These are phyloP conservation scores for Glaucopsyche alexis DNA, from an alignment of 2,888 invertebrate species.

Conservation along the genomic window DNA sequence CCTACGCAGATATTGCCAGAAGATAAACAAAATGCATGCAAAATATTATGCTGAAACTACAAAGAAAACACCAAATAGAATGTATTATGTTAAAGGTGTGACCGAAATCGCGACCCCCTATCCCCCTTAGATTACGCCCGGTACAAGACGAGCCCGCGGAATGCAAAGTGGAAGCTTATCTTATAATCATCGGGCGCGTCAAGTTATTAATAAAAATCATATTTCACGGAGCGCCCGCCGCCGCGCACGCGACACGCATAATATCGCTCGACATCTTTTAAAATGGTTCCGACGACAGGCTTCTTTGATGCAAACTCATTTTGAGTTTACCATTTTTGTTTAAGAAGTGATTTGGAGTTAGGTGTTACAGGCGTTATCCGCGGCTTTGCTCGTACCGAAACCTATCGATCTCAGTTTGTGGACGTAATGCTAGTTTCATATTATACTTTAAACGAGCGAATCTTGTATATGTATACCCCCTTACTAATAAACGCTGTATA, in stretches of 20 bases:
- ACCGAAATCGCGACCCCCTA: conserved; percentile 40
- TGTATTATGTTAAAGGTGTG: background rate
- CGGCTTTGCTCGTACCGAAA: background rate
- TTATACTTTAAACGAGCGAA: too few species aligned
- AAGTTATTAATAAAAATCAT: conserved; percentile 81
- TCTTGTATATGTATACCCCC: too few species aligned
- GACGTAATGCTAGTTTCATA: too few species aligned
- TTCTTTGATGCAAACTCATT: conserved; percentile 14
- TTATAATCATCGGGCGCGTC: conserved; percentile 80
- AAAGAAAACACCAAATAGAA: background rate
- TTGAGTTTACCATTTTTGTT: conserved; percentile 12
- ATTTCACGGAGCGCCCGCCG: conserved; percentile 60
- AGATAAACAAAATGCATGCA: too few species aligned
- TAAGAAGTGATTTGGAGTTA: background rate
- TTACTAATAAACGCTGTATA: too few species aligned
- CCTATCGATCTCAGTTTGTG: background rate
- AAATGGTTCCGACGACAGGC: conserved; percentile 5
- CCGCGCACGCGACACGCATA: conserved; percentile 65
- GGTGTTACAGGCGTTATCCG: background rate
- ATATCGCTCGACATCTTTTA: conserved; percentile 40
- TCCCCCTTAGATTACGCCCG: conserved; percentile 50
- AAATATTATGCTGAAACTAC: background rate
- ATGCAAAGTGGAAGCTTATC: conserved; percentile 79
- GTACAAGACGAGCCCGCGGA: conserved; percentile 68
- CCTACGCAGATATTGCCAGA: background rate